Base-by-base conservation (phyloP, 2,797 vertebrate species). In the Nannoperca obscura region DNA sequence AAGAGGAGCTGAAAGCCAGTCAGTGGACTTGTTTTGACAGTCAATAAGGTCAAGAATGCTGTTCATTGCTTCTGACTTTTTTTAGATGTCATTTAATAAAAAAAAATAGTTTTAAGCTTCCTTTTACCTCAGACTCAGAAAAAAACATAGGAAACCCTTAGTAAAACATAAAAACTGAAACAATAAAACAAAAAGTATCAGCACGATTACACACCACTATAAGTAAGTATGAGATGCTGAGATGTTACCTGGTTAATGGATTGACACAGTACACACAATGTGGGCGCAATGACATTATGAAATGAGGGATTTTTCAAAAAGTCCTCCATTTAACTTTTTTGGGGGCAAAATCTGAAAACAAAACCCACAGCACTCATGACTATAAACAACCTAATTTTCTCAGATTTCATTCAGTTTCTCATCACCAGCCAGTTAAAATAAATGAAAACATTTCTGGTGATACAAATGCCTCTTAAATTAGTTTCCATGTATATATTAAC, bases 401-500 rank as follows among this genome's bases (percentile, higher is more conserved):
- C 4, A 15, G 7, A 55, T 52, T 22, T 62, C 11, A 62, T 42
- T 22, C 24, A 38, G 19, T 22, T 30, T 8, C 9, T 3, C 6
- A 19, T 64, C 11, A 0, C 1, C n/a, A 42, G 42, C 22, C 19
- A 70, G 54, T 58, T 68, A 34, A 71, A 73, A 58, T 52, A 50
- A 57, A 61, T 44, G 34, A 14, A 68, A 61, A 49, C 20, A 55
- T 34, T 22, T 78, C 34, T 67, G 58, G 49, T 24, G 10, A 17
- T 20, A 7, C 24, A 75, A 55, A 71, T 32, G 17, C 50, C 24
- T 62, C 44, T n/a, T 65, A 14, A 19, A 30, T 47, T 17, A 38
- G 30, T 47, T 76, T 71, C 52, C 57, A 66, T 76, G 73, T 67
- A 55, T 59, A 52, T 38, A 66, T 88, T 36, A 72, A 76, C 80